Base-by-base conservation (phyloP, 2,888 invertebrate genomes). In the Caenorhabditis afra region DNA sequence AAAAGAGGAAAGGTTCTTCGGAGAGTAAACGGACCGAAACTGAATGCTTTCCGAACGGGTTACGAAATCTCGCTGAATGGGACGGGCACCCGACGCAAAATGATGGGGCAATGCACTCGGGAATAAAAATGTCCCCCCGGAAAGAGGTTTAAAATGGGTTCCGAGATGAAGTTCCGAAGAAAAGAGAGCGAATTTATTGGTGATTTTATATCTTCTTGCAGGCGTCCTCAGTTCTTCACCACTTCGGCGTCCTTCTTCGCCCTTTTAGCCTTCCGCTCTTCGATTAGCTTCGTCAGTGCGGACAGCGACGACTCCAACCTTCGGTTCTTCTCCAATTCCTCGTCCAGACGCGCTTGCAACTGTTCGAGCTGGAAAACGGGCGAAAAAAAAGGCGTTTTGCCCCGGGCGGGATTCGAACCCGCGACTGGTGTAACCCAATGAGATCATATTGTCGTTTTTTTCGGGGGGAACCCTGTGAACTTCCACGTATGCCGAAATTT, bases 371-470 rank as follows among this genome's bases (percentile, higher is more conserved):
- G 70, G 20, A 68, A 68, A 22, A n/a, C n/a, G n/a, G n/a, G n/a
- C n/a, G 29, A 7, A 29, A 3, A 29, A 29, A 29, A 29, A 29
- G 29, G 29, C 7, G 29, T 29, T 45, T 20, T 58, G 67, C 58
- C 67, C 49, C 67, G 58, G 67, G 58, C 67, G 58, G 67, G 66
- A 66, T 66, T 66, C 66, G 66, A 66, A 66, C 66, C 66, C 66
- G 66, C 66, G 66, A 66, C 18, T 66, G 66, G 66, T 66, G 12
- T 57, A 3, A 16, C 29, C 66, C 66, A 66, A 66, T 66, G 66
- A 66, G 66, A 55, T 47, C 66, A 66, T n/a, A n/a, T n/a, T n/a
- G n/a, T n/a, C n/a, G n/a, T n/a, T n/a, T n/a, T n/a, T n/a, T n/a
- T n/a, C n/a, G n/a, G n/a, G n/a, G n/a, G n/a, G n/a, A n/a, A n/a